phyloP scores from a whole-genome alignment of 2,113 vertebrate genomes.

The Vulpes ferrilata region DNA sequence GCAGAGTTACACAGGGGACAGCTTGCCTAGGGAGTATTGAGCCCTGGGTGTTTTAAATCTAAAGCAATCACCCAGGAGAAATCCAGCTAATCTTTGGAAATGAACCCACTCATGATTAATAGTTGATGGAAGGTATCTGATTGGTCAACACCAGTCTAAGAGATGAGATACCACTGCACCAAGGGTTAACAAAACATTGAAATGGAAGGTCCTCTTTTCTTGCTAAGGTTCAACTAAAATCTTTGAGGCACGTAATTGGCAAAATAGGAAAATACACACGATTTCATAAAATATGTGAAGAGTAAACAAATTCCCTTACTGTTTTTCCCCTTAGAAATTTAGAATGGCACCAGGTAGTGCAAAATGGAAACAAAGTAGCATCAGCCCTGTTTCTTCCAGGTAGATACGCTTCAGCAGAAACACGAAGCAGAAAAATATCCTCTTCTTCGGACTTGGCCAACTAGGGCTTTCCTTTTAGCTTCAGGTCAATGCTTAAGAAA shows the following conservation, averaged over 20 bases:
- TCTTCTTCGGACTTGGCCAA: constrained; percentile 61
- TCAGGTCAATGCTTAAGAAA: constrained; percentile 85
- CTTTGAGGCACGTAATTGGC: constrained; percentile 80
- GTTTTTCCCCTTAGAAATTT: constrained; percentile 71
- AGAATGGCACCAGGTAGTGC: constrained; percentile 74
- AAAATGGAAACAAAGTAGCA: constrained; percentile 59
- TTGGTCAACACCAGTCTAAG: constrained; percentile 19
- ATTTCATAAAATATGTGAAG: constrained; percentile 69
- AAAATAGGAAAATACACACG: constrained; percentile 77
- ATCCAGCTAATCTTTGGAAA: constrained; percentile 68
- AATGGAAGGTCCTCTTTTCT: constrained; percentile 69
- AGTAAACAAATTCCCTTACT: constrained; percentile 64
- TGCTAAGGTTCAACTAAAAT: constrained; percentile 72
- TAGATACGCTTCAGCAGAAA: neutral
- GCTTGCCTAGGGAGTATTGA: neutral
- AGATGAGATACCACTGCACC: constrained; percentile 57
- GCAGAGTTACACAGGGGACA: neutral
- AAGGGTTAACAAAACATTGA: constrained; percentile 10
- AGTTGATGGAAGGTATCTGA: neutral
- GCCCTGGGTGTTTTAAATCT: neutral
- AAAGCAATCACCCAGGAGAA: constrained; percentile 49
- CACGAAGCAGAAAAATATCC: constrained; percentile 60
- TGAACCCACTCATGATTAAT: neutral
- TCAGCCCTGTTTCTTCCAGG: constrained; percentile 47
- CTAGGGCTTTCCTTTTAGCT: constrained; percentile 83